Base-by-base conservation (phyloP, 2,113 vertebrate genomes). In the Charina bottae region DNA sequence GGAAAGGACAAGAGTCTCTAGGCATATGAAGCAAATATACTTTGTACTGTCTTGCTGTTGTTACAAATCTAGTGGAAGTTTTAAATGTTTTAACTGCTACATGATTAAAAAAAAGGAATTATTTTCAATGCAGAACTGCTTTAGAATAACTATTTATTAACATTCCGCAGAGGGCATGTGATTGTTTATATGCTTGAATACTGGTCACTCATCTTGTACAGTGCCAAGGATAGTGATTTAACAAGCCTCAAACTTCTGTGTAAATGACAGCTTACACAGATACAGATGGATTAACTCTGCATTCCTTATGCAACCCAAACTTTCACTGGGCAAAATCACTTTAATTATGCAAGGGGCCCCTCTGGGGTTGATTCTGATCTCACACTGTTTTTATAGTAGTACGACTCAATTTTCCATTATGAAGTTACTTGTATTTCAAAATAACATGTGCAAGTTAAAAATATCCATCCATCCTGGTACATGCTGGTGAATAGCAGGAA, bases 401-500 rank as follows among this genome's bases (percentile, higher is more conserved):
- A 95, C 93, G 95, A 95, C 94, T 94, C 96, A 95, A 94, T 97
- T 96, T 95, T 90, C 90, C 87, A 86, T 93, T 93, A 94, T 90
- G 88, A 96, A 95, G 94, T 94, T 95, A 88, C 89, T 93, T 89
- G 62, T 94, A 95, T 95, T 95, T 96, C 94, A 93, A 93, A 94
- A 92, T 84, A 49, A 24, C 21, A 87, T 53, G 93, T 94, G 88
- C 88, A 94, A 96, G 93, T 94, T 95, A 89, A 90, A 89, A 92
- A 95, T 95, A 90, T 88, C 94, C 84, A 90, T 89, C 64, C 93
- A 94, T 49, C 49, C 49, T 62, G 46, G 83, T 15, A n/a, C 90
- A 88, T 10, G 13, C 64, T 85, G 21, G 83, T 94, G 83, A 94
- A 90, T 90, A 92, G 91, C 7, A 15, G 59, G 17, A 93, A 91